Evolutionary conservation across 2,113 vertebrate species (phyloP).

Genomic region (Pseudorasbora parva): DNA sequence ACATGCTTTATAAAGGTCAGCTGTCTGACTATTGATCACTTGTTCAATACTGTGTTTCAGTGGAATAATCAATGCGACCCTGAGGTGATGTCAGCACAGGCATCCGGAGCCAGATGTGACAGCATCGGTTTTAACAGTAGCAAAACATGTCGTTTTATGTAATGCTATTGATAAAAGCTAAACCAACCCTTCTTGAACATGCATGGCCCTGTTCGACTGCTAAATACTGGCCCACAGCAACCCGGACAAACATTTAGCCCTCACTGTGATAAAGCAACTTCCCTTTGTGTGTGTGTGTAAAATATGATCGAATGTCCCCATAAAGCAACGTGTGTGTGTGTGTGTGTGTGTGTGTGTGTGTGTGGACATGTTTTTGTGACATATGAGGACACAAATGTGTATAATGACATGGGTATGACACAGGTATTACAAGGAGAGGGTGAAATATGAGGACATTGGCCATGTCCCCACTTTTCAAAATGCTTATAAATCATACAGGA

Average conservation of each 20-base stretch:
- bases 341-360: background rate
- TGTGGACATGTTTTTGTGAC: too few relatives aligned
- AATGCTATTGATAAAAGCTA: background rate
- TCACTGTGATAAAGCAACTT: background rate
- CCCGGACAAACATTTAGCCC: background rate
- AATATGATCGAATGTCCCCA: too few relatives aligned
- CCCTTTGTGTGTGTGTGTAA: background rate
- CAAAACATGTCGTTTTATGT: background rate
- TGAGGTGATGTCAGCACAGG: conserved; percentile 51
- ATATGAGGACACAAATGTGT: too few relatives aligned
- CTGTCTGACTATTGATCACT: conserved; percentile 55
- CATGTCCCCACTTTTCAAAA: too few relatives aligned
- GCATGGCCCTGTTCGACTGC: background rate
- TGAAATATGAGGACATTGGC: too few relatives aligned
- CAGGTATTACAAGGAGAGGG: too few relatives aligned
- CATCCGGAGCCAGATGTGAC: conserved; percentile 7
- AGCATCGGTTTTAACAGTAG: background rate
- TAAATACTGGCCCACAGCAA: background rate
- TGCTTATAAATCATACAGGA: too few relatives aligned
- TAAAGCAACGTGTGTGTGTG: background rate
- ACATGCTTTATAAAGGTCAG: conserved; percentile 54
- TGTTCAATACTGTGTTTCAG: conserved; percentile 54
- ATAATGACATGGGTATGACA: too few relatives aligned
- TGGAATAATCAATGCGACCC: conserved; percentile 70
- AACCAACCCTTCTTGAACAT: background rate